Conservation (phyloP, 2,888 invertebrate genomes). For the Xanthia togata region DNA sequence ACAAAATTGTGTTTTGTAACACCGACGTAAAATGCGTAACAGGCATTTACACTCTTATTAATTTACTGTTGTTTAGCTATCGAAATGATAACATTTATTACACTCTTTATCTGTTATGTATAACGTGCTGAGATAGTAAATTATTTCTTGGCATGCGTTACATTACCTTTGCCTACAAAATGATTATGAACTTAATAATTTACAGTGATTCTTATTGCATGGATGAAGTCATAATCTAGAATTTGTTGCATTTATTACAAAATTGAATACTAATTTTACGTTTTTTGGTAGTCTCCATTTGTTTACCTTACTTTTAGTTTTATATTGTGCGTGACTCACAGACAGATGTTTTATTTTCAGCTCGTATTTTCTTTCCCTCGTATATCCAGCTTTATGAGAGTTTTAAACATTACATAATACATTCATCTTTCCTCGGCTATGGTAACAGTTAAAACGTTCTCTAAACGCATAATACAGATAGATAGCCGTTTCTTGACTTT, state of each 20-base stretch:
- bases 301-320: conserved; percentile 82
- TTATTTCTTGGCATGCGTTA: conserved; percentile 50
- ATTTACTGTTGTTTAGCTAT: conserved; percentile 73
- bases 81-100: conserved; percentile 68
- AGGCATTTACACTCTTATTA: conserved; percentile 75
- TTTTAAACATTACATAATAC: conserved; percentile 83
- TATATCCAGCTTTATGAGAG: conserved; percentile 83
- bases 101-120: conserved; percentile 59
- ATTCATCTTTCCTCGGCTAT: conserved; percentile 75
- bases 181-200: conserved; percentile 20
- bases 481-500: conserved; percentile 44
- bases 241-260: conserved; percentile 65
- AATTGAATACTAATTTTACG: conserved; percentile 66
- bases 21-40: conserved; percentile 78
- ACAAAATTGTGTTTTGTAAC: conserved; percentile 84
- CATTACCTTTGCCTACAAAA: conserved; percentile 24
- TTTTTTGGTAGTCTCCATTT: conserved; percentile 77
- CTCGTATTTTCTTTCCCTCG: conserved; percentile 77
- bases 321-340: conserved; percentile 81
- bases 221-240: conserved; percentile 35
- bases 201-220: conserved; percentile 13
- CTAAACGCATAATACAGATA: conserved; percentile 40
- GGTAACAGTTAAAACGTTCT: conserved; percentile 71
- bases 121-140: conserved; percentile 59
- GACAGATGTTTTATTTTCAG: conserved; percentile 85